Evolutionary conservation across 2,797 vertebrate genomes (phyloP).

Genomic region (Pristis pectinata): DNA sequence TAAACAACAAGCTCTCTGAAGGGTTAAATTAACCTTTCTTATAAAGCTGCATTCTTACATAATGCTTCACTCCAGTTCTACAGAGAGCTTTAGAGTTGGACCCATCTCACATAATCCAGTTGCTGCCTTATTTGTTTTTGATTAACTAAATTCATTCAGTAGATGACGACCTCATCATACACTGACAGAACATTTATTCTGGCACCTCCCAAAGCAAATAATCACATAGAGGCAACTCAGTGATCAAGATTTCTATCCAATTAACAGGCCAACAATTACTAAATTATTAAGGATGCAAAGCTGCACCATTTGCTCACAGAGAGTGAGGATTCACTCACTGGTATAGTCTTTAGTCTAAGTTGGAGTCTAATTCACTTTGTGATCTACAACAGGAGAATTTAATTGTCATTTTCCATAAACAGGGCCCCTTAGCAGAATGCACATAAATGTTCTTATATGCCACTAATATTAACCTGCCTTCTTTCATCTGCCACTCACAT

Average conservation of each 20-base stretch:
- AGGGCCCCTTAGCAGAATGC: not conserved
- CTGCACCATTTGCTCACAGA: not conserved
- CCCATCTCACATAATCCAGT: not conserved
- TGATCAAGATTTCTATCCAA: not conserved
- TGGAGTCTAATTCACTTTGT: not conserved
- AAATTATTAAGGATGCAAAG: not conserved
- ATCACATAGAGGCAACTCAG: not conserved
- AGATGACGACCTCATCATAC: not conserved
- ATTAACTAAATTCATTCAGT: not conserved
- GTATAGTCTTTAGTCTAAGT: not conserved
- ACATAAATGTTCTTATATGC: not conserved
- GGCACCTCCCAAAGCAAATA: not conserved
- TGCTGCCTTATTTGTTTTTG: not conserved
- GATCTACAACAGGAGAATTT: not conserved
- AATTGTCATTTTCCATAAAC: not conserved
- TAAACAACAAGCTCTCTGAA: not conserved
- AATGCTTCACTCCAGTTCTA: not conserved
- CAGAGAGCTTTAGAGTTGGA: not conserved
- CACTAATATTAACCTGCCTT: not conserved
- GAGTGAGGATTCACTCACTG: not conserved
- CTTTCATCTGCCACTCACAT: not conserved
- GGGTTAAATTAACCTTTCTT: not conserved
- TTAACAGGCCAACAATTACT: not conserved
- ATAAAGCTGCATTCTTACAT: not conserved
- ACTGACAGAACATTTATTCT: not conserved